Evolutionary conservation across 1,140 invertebrate species (phyloP).

Genomic region (Penaeus chinensis): DNA sequence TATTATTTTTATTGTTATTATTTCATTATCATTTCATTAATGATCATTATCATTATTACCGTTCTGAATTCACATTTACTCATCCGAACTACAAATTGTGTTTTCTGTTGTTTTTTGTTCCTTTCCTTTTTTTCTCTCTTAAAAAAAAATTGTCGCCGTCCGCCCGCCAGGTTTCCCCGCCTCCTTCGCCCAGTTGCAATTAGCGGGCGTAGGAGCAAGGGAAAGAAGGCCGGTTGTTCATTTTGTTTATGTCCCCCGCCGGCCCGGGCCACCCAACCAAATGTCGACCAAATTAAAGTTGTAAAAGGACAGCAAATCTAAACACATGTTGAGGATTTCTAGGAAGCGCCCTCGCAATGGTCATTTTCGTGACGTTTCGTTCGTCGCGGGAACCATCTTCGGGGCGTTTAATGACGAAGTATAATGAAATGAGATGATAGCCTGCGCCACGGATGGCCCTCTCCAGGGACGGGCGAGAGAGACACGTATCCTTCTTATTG

Average conservation of each 20-base stretch:
- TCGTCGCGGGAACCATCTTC: neutral
- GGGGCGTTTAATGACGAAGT: slow-evolving; percentile 2
- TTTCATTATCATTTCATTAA: no score
- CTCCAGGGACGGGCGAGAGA: slow-evolving; percentile 1
- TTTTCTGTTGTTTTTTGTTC: no score
- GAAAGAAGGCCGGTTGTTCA: neutral
- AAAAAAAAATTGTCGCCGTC: no score
- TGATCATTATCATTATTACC: no score
- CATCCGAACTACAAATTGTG: no score
- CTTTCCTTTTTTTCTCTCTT: no score
- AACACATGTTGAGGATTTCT: slow-evolving; percentile 31
- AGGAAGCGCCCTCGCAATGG: neutral
- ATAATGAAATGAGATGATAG: slow-evolving; percentile 19
- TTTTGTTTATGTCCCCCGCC: slow-evolving; percentile 17
- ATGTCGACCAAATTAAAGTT: slow-evolving; percentile 29
- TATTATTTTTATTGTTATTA: no score
- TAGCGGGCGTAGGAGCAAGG: neutral
- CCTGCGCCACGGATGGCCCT: neutral
- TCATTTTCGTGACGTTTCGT: slow-evolving; percentile 5
- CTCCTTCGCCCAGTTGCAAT: no score
- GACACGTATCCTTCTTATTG: slow-evolving; percentile 34
- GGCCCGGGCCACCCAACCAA: slow-evolving; percentile 18
- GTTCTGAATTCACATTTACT: no score
- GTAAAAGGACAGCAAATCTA: slow-evolving; percentile 37
- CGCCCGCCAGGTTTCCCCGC: no score